Conservation (phyloP, 2,113 vertebrate species). For the Boleophthalmus pectinirostris region DNA sequence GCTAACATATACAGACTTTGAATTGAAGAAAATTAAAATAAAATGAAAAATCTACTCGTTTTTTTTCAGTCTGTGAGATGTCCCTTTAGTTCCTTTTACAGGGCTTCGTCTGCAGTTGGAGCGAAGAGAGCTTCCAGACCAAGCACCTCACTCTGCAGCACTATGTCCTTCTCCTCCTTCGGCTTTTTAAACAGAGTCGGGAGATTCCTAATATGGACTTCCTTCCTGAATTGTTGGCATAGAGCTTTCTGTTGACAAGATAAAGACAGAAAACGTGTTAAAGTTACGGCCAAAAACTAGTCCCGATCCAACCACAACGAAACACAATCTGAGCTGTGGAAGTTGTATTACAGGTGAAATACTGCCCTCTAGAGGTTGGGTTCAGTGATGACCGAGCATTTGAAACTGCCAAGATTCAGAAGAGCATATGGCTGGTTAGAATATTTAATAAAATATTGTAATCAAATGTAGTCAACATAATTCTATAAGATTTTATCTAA, state of each 20-base stretch:
- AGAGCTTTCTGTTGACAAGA: conserved; percentile 86
- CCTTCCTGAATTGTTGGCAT: conserved; percentile 96
- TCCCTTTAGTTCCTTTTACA: conserved; percentile 47
- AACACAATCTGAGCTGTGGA: background rate
- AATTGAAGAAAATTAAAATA: background rate
- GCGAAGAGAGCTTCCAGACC: conserved; percentile 83
- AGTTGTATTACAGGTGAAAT: conserved; percentile 20
- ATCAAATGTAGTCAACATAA: too few relatives aligned
- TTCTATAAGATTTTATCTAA: too few relatives aligned
- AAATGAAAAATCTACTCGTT: conserved; percentile 10
- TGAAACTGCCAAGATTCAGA: too few relatives aligned
- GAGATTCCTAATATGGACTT: conserved; percentile 97
- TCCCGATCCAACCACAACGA: conserved; percentile 22
- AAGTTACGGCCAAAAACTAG: conserved; percentile 29
- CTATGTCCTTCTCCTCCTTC: conserved; percentile 83
- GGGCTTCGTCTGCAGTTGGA: conserved; percentile 33
- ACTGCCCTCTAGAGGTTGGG: conserved; percentile 18
- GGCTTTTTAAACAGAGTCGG: conserved; percentile 93
- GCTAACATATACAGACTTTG: conserved; percentile 1
- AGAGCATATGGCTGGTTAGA: too few relatives aligned
- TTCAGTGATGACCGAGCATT: background rate
- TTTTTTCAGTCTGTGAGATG: conserved; percentile 32
- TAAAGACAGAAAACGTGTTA: conserved; percentile 47
- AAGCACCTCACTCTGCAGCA: conserved; percentile 70
- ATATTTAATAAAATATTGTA: too few relatives aligned